Conservation (phyloP, 2,888 invertebrate species). For the Yponomeuta evonymella region DNA sequence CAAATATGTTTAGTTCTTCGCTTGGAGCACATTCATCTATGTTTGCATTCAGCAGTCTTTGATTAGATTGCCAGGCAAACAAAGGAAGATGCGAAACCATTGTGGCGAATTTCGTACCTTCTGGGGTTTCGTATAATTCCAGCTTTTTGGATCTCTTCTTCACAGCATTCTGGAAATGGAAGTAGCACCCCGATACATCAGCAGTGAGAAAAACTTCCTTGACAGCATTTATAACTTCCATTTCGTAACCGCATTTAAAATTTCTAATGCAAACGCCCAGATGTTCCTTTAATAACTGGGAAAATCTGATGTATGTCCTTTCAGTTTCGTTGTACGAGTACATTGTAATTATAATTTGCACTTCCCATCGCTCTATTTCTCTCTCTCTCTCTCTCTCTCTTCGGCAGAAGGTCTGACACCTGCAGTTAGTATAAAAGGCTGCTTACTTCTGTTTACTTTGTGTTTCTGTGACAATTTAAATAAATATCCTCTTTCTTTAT, state of each 20-base stretch:
- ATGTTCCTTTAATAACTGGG: slow-evolving; percentile 11
- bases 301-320: slow-evolving; percentile 16
- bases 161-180: no score
- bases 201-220: slow-evolving; percentile 11
- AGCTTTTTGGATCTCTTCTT: background rate
- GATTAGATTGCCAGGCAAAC: background rate
- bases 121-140: background rate
- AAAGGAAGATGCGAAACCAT: background rate
- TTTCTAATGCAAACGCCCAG: background rate
- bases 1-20: slow-evolving; percentile 17
- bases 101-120: background rate
- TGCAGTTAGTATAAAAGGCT: no score
- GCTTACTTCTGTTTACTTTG: no score
- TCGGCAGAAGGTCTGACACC: no score
- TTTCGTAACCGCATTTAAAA: slow-evolving; percentile 14
- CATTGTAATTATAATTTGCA: no score
- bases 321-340: slow-evolving; percentile 18
- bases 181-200: slow-evolving; percentile 8
- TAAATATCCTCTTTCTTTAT: no score
- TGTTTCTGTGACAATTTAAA: no score
- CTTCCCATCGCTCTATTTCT: no score
- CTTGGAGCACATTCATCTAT: background rate
- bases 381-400: no score
- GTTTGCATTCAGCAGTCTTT: background rate
- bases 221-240: slow-evolving; percentile 11